Percentiles rank a stretch among this genome's conserved stretches.
These are phyloP conservation scores for Oligia fasciuncula DNA, from an alignment of 2,888 invertebrate species.

Conservation along the genomic window DNA sequence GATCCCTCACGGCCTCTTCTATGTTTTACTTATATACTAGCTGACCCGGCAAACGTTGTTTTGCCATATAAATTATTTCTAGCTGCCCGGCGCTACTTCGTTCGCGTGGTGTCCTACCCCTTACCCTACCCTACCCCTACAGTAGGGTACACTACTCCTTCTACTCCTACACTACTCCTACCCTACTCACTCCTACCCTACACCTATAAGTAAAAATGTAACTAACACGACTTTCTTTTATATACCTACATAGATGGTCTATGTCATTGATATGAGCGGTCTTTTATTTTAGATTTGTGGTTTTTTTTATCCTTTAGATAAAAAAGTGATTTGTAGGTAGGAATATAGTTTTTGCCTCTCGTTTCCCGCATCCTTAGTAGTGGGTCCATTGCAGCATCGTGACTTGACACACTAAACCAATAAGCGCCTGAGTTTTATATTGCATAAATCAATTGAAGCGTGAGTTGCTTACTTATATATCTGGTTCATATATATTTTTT, in stretches of 20 bases:
- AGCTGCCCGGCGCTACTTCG: too few relatives aligned
- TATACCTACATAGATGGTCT: too few relatives aligned
- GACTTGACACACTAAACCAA: constrained; percentile 66
- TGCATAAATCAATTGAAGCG: constrained; percentile 62
- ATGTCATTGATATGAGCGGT: background rate
- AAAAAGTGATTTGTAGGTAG: background rate
- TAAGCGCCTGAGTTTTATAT: constrained; percentile 54
- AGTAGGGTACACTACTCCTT: too few relatives aligned
- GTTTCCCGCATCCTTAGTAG: constrained; percentile 43
- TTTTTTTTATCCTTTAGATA: background rate
- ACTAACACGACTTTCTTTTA: too few relatives aligned
- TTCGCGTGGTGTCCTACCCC: too few relatives aligned
- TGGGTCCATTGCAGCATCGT: constrained; percentile 46
- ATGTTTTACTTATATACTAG: background rate
- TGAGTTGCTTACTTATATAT: constrained; percentile 49
- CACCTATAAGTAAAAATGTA: too few relatives aligned
- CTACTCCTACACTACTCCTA: too few relatives aligned
- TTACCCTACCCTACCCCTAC: too few relatives aligned
- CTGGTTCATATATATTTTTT: constrained; percentile 40
- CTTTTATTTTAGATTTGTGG: background rate
- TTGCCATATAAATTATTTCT: too few relatives aligned
- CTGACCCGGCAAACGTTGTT: too few relatives aligned
- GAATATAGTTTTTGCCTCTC: background rate
- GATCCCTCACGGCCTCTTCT: background rate
- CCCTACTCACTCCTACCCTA: too few relatives aligned